Conservation (phyloP, 1,140 invertebrate species). For the Maconellicoccus hirsutus region DNA sequence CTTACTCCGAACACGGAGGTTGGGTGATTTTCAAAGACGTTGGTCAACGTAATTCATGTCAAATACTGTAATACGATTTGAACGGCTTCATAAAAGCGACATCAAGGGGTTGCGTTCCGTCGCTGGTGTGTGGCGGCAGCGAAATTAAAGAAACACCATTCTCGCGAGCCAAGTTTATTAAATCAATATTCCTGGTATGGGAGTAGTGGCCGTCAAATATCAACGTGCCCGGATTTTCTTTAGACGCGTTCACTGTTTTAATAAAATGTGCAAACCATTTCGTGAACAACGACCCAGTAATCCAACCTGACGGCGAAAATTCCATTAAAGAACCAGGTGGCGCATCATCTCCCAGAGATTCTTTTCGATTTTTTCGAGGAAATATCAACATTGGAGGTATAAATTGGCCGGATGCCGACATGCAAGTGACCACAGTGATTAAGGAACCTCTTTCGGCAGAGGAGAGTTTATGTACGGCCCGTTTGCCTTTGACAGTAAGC, state of each 20-base stretch:
- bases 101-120: slow-evolving; percentile 33
- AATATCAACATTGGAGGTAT: slow-evolving; percentile 34
- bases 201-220: slow-evolving; percentile 32
- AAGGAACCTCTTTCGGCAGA: slow-evolving; percentile 31
- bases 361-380: slow-evolving; percentile 33
- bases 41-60: no score
- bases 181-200: slow-evolving; percentile 33
- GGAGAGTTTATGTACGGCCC: slow-evolving; percentile 31
- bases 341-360: slow-evolving; percentile 32
- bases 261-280: slow-evolving; percentile 32
- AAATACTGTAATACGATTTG: slow-evolving; percentile 27
- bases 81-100: slow-evolving; percentile 31
- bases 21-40: no score
- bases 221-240: slow-evolving; percentile 29
- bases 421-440: slow-evolving; percentile 29
- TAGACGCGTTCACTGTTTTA: slow-evolving; percentile 26
- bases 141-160: slow-evolving; percentile 31
- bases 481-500: slow-evolving; percentile 29
- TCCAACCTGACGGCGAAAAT: slow-evolving; percentile 32
- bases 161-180: slow-evolving; percentile 29
- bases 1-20: no score
- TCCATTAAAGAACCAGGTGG: slow-evolving; percentile 32
- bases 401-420: slow-evolving; percentile 34
- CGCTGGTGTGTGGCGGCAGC: slow-evolving; percentile 32
- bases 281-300: slow-evolving; percentile 29